Percentiles rank a stretch among this genome's conserved stretches.
Conservation (phyloP, 2,888 invertebrate genomes). For the Scaptomyza polygonia region DNA sequence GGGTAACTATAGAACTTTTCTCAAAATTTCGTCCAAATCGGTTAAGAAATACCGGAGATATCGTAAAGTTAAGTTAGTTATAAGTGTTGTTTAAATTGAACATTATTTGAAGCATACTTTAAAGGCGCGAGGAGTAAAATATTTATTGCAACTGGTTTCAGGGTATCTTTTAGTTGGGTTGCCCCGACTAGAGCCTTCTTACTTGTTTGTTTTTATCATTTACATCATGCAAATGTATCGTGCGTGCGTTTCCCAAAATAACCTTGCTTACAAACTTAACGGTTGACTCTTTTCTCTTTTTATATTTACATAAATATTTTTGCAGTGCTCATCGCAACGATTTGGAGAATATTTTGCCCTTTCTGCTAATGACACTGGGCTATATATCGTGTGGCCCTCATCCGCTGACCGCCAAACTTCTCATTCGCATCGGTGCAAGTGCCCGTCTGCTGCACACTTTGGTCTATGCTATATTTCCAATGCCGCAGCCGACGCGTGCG, state of each 20-base stretch:
- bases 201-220: neutral
- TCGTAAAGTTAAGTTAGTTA: too few species aligned
- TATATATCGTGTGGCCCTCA: constrained; percentile 86
- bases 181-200: too few species aligned
- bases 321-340: constrained; percentile 88
- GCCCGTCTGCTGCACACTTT: constrained; percentile 87
- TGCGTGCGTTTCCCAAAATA: neutral
- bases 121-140: too few species aligned
- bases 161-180: too few species aligned
- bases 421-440: constrained; percentile 86
- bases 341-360: constrained; percentile 88
- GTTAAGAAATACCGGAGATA: too few species aligned
- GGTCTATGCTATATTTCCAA: constrained; percentile 86
- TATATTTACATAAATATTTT: neutral
- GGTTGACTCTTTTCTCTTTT: neutral
- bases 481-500: constrained; percentile 86
- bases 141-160: too few species aligned
- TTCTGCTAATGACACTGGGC: constrained; percentile 85
- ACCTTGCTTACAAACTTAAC: neutral
- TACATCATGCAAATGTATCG: neutral
- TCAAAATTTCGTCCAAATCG: too few species aligned
- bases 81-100: too few species aligned
- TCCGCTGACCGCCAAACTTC: constrained; percentile 84
- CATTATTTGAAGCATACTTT: too few species aligned
- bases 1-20: too few species aligned